These are phyloP conservation scores for Trachymyrmex cornetzi DNA, from an alignment of 1,140 invertebrate species.

Conservation along the genomic window DNA sequence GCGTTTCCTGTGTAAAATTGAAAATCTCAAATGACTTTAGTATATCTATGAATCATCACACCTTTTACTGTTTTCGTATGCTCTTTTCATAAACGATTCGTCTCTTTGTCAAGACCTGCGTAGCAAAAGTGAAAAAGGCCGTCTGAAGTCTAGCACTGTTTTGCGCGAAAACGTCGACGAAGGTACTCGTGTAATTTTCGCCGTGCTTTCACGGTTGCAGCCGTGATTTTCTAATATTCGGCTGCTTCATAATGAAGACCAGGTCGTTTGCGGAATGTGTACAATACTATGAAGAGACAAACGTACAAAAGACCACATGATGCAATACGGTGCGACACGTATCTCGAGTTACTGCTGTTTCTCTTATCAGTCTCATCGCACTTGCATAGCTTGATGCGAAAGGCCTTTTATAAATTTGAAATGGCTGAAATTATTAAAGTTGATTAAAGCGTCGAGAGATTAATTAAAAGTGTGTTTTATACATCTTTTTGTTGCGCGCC, in stretches of 20 bases:
- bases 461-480: conserved; percentile 6
- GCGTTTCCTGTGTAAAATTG: not conserved
- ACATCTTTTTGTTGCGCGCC: not conserved
- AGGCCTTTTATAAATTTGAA: conserved; percentile 12
- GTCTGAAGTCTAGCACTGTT: conserved; percentile 7
- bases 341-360: conserved; percentile 65
- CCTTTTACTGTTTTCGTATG: not conserved
- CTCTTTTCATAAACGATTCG: not conserved
- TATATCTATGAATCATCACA: not conserved
- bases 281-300: conserved; percentile 54
- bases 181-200: conserved; percentile 62
- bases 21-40: not conserved
- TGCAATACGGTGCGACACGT: conserved; percentile 33
- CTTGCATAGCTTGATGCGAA: conserved; percentile 6
- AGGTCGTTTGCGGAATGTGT: conserved; percentile 45
- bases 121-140: conserved; percentile 20
- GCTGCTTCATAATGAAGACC: conserved; percentile 65
- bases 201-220: conserved; percentile 49
- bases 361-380: conserved; percentile 30
- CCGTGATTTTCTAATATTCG: conserved; percentile 73
- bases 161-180: conserved; percentile 19
- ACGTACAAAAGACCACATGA: conserved; percentile 49
- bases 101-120: not conserved
- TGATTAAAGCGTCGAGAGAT: conserved; percentile 6
- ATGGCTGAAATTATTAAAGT: not conserved